A percentile compares a stretch with the other conserved stretches of the same genome.
These are phyloP conservation scores for Nanorana parkeri DNA, from an alignment of 2,113 vertebrate genomes.

Conservation along the genomic window DNA sequence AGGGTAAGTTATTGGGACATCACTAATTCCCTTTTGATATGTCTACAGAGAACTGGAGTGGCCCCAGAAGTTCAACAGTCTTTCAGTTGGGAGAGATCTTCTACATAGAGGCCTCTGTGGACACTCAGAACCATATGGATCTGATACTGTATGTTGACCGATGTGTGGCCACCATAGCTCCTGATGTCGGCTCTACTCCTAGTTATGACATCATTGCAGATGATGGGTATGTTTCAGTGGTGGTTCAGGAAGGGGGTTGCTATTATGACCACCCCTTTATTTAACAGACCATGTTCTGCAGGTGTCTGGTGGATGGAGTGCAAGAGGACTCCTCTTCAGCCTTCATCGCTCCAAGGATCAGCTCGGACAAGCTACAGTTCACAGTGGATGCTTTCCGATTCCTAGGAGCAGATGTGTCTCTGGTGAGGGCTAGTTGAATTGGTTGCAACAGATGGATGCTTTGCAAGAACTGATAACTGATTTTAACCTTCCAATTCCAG, in stretches of 20 bases:
- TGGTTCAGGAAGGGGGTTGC: background rate
- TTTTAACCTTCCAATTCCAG: slow-evolving; percentile 46
- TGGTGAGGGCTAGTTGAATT: slow-evolving; percentile 58
- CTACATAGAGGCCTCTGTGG: slow-evolving; percentile 69
- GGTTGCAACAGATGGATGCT: background rate
- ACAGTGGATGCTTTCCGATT: slow-evolving; percentile 65
- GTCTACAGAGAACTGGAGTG: background rate
- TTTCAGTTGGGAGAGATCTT: slow-evolving; percentile 67
- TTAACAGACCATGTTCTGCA: background rate
- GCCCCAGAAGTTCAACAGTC: background rate
- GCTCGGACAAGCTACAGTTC: slow-evolving; percentile 61
- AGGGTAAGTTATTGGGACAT: no score
- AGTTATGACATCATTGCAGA: slow-evolving; percentile 67
- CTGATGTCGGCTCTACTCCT: slow-evolving; percentile 50
- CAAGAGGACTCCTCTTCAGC: slow-evolving; percentile 23
- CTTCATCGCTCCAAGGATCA: slow-evolving; percentile 55
- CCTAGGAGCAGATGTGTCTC: slow-evolving; percentile 60
- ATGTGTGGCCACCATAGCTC: slow-evolving; percentile 68
- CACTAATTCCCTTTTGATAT: fast-evolving
- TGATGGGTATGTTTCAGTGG: slow-evolving; percentile 55
- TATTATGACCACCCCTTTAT: background rate
- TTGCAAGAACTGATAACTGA: no score
- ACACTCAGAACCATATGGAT: slow-evolving; percentile 55
- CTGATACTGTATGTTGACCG: slow-evolving; percentile 68
- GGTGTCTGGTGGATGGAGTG: slow-evolving; percentile 64